phyloP scores from a whole-genome alignment of 2,113 vertebrate genomes.

The Raja brachyura region DNA sequence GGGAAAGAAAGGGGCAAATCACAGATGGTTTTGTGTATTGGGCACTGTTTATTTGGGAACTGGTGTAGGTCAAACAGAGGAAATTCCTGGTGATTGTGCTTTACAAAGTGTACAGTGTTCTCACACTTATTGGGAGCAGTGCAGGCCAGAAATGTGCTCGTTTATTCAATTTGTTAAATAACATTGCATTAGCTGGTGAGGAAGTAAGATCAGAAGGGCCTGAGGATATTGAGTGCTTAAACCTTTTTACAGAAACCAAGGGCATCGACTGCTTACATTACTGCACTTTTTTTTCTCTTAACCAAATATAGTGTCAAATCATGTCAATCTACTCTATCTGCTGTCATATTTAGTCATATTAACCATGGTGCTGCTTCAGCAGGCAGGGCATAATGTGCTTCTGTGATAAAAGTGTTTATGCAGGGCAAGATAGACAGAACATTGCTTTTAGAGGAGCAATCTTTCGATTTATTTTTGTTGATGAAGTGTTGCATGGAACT shows the following conservation, averaged over 20 bases:
- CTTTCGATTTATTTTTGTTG: constrained; percentile 20
- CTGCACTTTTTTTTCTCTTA: background rate
- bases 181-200: background rate
- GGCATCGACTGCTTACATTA: background rate
- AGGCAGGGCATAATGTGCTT: background rate
- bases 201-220: no score
- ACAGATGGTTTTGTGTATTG: no score
- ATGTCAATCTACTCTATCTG: background rate
- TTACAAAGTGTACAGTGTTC: background rate
- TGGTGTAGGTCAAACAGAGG: no score
- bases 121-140: background rate
- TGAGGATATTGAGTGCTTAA: background rate
- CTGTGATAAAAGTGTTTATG: background rate
- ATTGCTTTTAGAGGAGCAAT: constrained; percentile 7
- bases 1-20: no score
- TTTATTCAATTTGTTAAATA: background rate
- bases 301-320: constrained; percentile 19
- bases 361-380: background rate
- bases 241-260: background rate
- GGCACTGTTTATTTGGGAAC: no score
- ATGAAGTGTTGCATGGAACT: background rate
- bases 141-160: background rate
- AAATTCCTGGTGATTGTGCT: background rate
- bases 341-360: constrained; percentile 22
- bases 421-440: background rate